These are phyloP conservation scores for Drosophila pseudotalamancana DNA, from an alignment of 2,888 invertebrate species.

Conservation along the genomic window DNA sequence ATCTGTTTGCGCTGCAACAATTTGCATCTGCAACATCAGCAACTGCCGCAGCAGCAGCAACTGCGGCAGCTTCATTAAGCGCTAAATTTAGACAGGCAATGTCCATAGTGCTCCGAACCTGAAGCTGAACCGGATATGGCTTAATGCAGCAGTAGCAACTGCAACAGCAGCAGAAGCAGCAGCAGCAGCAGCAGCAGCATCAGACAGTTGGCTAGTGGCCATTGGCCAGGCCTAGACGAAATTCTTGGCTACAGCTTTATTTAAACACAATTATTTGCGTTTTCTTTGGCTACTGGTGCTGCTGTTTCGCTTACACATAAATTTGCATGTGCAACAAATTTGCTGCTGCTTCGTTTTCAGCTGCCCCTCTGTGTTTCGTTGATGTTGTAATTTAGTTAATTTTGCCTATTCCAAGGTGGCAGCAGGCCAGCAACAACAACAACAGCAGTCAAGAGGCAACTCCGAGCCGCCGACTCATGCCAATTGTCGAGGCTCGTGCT, in stretches of 20 bases:
- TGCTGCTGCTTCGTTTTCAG: conserved; percentile 50
- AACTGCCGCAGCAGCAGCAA: conserved; percentile 10
- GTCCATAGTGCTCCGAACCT: conserved; percentile 64
- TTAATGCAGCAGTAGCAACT: conserved; percentile 65
- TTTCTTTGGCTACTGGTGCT: conserved; percentile 34
- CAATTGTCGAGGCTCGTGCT: conserved; percentile 54
- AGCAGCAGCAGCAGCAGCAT: conserved; percentile 29
- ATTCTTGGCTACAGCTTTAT: conserved; percentile 70
- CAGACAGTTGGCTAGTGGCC: conserved; percentile 34
- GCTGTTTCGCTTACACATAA: conserved; percentile 78
- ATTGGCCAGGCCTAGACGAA: conserved; percentile 40
- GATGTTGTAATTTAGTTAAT: conserved; percentile 80
- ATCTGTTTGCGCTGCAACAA: conserved; percentile 63
- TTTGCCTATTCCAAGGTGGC: conserved; percentile 81
- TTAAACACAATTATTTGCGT: conserved; percentile 78
- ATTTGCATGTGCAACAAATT: conserved; percentile 83
- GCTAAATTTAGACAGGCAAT: conserved; percentile 75
- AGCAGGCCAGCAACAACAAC: conserved; percentile 60
- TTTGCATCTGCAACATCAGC: conserved; percentile 51
- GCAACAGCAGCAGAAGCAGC: conserved; percentile 28
- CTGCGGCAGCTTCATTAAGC: conserved; percentile 73
- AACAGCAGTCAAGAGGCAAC: conserved; percentile 20
- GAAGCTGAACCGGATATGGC: conserved; percentile 81
- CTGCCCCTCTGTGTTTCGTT: conserved; percentile 46
- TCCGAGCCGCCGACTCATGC: conserved; percentile 55